A percentile compares a stretch with the other conserved stretches of the same genome.
These are phyloP conservation scores for Anguilla pacifica DNA, from an alignment of 2,797 vertebrate genomes.

Conservation along the genomic window DNA sequence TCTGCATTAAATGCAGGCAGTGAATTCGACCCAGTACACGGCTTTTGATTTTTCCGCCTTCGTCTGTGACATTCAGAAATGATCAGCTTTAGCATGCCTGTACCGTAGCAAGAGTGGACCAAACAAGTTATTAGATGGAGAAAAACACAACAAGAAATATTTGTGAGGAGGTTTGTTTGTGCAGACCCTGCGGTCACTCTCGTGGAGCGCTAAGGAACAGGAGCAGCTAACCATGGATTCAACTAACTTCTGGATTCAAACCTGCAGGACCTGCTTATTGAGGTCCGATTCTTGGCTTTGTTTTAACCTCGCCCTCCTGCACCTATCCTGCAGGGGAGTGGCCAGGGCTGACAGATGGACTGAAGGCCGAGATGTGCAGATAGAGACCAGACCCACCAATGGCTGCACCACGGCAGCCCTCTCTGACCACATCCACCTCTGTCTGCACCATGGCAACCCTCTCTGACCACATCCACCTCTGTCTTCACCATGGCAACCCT, in stretches of 20 bases:
- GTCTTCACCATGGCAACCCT: too few relatives aligned
- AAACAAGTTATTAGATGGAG: background rate
- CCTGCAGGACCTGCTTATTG: background rate
- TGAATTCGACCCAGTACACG: background rate
- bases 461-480: too few relatives aligned
- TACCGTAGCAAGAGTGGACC: background rate
- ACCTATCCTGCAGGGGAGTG: background rate
- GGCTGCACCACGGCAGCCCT: too few relatives aligned
- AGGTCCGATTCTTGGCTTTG: background rate
- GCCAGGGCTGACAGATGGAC: background rate
- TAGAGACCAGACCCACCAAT: background rate
- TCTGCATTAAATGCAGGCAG: background rate
- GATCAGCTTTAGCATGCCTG: background rate
- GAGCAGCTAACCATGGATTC: constrained; percentile 4
- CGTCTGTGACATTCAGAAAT: background rate
- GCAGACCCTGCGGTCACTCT: too few relatives aligned
- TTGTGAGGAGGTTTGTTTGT: background rate
- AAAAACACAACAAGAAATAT: background rate
- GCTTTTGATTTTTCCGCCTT: background rate
- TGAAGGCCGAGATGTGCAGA: background rate
- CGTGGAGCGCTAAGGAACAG: background rate
- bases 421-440: too few relatives aligned
- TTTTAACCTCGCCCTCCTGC: background rate
- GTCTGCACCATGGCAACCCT: too few relatives aligned
- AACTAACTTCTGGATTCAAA: constrained; percentile 17